Evolutionary conservation across 1,140 invertebrate genomes (phyloP), one percentile per base, ranked within the genome.

Genomic region (Nasonia longicornis): DNA sequence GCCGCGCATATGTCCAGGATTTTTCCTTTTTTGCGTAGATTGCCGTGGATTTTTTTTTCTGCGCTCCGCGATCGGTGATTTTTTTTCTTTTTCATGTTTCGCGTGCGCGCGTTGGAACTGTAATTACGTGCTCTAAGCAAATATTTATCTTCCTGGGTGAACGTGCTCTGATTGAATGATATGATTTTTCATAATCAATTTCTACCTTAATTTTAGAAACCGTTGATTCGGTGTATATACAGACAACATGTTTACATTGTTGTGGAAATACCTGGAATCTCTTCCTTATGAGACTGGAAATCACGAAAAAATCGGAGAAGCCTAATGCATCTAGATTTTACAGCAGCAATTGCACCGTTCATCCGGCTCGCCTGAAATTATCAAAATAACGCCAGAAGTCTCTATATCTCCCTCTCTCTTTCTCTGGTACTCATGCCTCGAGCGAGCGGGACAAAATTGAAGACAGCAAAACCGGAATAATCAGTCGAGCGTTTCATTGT

Each of bases 391-490:
- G 58, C 10, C n/a, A 58, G 10, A 20, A 6, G 1, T 4, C 16
- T 11, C 64, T 10, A 31, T 31, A 35, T 7, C 12, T 29, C 64
- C 26, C 26, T 4, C 2, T 6, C 7, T 16, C 7, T 67, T 31
- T 31, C 64, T 16, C 64, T 29, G 0, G 26, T 22, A 29, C 64
- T 12, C 22, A 6, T 3, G 26, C 52, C 26, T 4, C 22, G 16
- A 64, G 63, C 20, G 38, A 35, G 58, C 52, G 58, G 20, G 52
- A 42, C 67, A 12, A 78, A 70, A 78, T 78, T 78, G 45, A 72
- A 72, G 77, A 72, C 77, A 29, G 72, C 58, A 79, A 72, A 72
- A 72, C 69, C 11, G 67, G 29, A 67, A 67, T 26, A 45, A 78
- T 70, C 66, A 64, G 8, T 8, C 2, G 66, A 69, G 64, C 22